Evolutionary conservation across 2,888 invertebrate genomes (phyloP).

Genomic region (Melieria picta): DNA sequence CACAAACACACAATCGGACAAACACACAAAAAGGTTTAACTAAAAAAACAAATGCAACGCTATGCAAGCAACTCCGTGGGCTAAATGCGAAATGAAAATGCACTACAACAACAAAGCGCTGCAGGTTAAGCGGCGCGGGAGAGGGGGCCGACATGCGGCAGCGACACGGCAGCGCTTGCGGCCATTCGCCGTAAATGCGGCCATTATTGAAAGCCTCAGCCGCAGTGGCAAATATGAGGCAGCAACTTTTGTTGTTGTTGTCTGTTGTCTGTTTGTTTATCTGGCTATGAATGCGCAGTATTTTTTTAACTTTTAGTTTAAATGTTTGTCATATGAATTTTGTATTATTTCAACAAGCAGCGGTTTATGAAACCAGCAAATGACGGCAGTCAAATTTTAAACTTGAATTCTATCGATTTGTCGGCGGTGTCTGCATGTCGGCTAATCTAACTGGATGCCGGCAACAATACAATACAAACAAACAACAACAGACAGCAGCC

Average conservation of each 20-base stretch:
- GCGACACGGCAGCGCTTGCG: too few species aligned
- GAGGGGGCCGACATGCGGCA: not conserved
- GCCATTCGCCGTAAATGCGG: too few species aligned
- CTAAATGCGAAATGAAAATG: slow-evolving; percentile 30
- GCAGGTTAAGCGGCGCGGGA: not conserved
- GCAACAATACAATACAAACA: not conserved
- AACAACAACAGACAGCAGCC: not conserved
- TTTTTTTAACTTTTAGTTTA: too few species aligned
- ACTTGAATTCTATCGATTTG: slow-evolving; percentile 22
- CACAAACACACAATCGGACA: slow-evolving; percentile 31
- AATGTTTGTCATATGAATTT: too few species aligned
- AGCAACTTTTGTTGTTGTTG: too few species aligned
- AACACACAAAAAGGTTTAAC: slow-evolving; percentile 12
- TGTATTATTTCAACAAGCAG: not conserved
- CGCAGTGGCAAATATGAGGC: too few species aligned
- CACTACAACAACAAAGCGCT: slow-evolving; percentile 11
- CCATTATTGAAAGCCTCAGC: too few species aligned
- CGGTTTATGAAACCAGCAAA: not conserved
- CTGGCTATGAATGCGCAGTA: too few species aligned
- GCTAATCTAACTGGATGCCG: too few species aligned
- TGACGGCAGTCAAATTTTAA: not conserved
- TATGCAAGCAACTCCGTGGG: slow-evolving; percentile 33
- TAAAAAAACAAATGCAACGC: slow-evolving; percentile 36
- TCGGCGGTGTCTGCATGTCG: not conserved
- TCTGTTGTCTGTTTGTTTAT: too few species aligned